phyloP scores from a whole-genome alignment of 2,797 vertebrate species.

The Phalloptychus januarius region DNA sequence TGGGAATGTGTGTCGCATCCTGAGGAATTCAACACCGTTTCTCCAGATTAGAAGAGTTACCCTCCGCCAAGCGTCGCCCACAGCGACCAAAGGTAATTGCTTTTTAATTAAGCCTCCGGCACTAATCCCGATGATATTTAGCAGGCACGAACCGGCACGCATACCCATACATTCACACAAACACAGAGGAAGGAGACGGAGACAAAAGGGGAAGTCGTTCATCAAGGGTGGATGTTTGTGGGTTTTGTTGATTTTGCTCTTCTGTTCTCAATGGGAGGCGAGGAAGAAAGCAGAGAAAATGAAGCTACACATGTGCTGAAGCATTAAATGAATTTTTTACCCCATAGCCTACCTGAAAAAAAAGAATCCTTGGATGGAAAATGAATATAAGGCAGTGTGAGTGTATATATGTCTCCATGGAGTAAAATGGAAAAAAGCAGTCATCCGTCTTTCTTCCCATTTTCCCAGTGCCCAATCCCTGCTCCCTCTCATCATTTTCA shows the following conservation, averaged over 20 bases:
- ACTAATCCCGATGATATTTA: conserved; percentile 80
- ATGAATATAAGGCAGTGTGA: conserved; percentile 35
- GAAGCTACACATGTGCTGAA: conserved; percentile 46
- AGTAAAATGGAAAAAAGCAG: conserved; percentile 49
- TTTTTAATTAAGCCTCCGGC: conserved; percentile 81
- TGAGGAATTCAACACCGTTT: conserved; percentile 56
- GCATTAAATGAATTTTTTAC: conserved; percentile 50
- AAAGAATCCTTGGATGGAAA: conserved; percentile 45
- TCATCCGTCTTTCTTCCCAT: conserved; percentile 13
- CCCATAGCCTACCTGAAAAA: conserved; percentile 34
- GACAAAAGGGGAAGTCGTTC: conserved; percentile 38
- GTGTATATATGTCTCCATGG: conserved; percentile 43
- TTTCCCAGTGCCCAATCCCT: not conserved
- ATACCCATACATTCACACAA: conserved; percentile 22
- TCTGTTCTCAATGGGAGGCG: conserved; percentile 41
- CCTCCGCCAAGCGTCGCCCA: conserved; percentile 60
- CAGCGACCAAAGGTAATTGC: conserved; percentile 77
- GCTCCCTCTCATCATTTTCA: not conserved
- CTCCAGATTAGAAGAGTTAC: conserved; percentile 62
- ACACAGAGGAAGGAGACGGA: conserved; percentile 28
- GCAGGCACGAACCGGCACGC: conserved; percentile 48
- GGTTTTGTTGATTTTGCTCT: conserved; percentile 47
- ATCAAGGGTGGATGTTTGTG: conserved; percentile 49
- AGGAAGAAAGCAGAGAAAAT: conserved; percentile 33
- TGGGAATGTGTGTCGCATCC: conserved; percentile 25